Percentiles rank a stretch among this genome's conserved stretches.
phyloP scores from a whole-genome alignment of 2,797 vertebrate species.

The Semaprochilodus insignis region DNA sequence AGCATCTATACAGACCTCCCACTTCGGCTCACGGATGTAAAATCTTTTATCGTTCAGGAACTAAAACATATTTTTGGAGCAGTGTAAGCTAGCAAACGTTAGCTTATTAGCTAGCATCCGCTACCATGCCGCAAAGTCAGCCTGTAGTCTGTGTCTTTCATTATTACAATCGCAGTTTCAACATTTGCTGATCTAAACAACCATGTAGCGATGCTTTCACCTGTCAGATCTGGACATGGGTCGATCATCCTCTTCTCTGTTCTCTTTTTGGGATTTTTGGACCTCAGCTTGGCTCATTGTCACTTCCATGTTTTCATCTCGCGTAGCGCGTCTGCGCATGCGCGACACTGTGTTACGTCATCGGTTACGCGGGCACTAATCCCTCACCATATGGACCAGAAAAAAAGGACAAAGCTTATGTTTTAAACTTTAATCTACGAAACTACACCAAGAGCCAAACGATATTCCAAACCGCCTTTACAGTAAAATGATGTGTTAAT shows the following conservation, averaged over 20 bases:
- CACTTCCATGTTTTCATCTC: constrained; percentile 71
- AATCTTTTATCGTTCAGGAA: no score
- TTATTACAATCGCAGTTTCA: neutral
- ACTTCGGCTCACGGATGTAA: no score
- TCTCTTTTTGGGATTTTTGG: constrained; percentile 52
- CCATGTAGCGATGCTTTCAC: constrained; percentile 51
- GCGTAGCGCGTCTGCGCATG: constrained; percentile 61
- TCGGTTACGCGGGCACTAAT: neutral
- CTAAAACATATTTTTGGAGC: no score
- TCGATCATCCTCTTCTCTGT: constrained; percentile 61
- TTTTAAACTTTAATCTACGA: no score
- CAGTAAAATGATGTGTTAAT: no score
- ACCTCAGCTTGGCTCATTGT: constrained; percentile 49
- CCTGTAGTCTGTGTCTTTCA: neutral
- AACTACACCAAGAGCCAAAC: no score
- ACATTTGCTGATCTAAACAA: neutral
- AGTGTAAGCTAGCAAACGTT: neutral
- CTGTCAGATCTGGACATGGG: constrained; percentile 73
- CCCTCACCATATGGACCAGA: no score
- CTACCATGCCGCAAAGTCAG: neutral
- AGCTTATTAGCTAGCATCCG: neutral
- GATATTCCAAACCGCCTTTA: no score
- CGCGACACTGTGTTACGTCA: constrained; percentile 59
- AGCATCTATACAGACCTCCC: no score
- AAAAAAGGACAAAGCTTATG: no score